phyloP scores from a whole-genome alignment of 1,140 invertebrate genomes.

The Caerostris extrusa region DNA sequence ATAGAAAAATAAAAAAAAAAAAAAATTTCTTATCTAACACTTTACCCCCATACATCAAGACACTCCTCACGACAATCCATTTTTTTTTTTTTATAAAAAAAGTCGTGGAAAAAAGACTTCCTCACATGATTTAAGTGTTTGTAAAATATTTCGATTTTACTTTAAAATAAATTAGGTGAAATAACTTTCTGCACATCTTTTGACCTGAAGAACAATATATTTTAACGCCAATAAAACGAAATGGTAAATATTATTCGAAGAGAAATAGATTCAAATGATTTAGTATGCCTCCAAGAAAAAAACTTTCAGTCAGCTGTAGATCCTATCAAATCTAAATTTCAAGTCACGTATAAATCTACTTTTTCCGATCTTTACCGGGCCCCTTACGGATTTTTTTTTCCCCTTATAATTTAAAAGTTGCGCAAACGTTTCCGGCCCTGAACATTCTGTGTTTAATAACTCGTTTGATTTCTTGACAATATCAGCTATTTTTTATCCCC shows the following conservation, averaged over 20 bases:
- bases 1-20: no score
- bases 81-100: no score
- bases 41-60: no score
- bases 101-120: no score
- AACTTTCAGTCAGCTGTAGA: background rate
- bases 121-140: no score
- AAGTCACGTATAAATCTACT: slow-evolving; percentile 37
- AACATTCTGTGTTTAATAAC: slow-evolving; percentile 15
- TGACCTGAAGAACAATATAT: background rate
- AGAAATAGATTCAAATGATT: background rate
- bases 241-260: background rate
- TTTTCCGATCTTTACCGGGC: background rate
- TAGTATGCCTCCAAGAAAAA: background rate
- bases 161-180: no score
- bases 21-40: no score
- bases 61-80: no score
- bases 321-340: slow-evolving; percentile 27
- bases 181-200: no score
- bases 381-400: background rate
- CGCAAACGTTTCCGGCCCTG: slow-evolving; percentile 47
- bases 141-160: no score
- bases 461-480: slow-evolving; percentile 33
- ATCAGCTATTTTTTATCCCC: background rate
- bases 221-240: background rate
- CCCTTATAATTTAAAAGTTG: slow-evolving; percentile 5